phyloP scores from a whole-genome alignment of 2,888 invertebrate species.

The Clunio marinus region DNA sequence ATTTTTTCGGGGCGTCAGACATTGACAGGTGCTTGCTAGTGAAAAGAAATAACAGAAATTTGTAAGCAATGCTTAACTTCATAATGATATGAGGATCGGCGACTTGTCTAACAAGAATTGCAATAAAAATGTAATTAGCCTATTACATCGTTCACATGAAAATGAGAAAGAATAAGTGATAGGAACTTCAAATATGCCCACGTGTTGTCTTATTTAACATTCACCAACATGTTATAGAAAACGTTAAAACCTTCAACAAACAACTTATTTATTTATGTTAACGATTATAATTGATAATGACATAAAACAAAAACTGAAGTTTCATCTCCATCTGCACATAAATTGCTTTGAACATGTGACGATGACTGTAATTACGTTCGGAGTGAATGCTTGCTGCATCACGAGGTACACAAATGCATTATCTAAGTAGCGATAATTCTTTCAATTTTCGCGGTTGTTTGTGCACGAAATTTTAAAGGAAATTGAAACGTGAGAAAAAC shows the following conservation, averaged over 20 bases:
- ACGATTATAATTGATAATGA: not conserved
- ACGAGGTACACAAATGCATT: not conserved
- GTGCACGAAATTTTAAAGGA: not conserved
- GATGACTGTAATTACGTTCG: not conserved
- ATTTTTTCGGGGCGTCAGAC: not conserved
- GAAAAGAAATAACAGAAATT: not conserved
- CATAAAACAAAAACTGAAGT: not conserved
- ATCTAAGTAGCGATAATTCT: not conserved
- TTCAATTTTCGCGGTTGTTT: not conserved
- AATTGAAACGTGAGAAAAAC: conserved; percentile 19
- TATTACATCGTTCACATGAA: not conserved
- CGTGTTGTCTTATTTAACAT: not conserved
- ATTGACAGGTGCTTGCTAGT: conserved; percentile 2
- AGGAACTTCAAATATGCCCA: not conserved
- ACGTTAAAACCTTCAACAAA: not conserved
- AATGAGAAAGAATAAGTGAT: not conserved
- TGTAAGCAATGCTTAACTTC: not conserved
- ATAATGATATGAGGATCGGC: not conserved
- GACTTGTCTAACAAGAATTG: not conserved
- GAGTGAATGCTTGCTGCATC: not conserved
- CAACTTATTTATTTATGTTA: not conserved
- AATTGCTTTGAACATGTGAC: conserved; percentile 1
- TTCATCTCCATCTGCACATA: not conserved
- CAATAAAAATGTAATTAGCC: not conserved
- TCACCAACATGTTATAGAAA: not conserved